These are phyloP conservation scores for Phasianus colchicus DNA, from an alignment of 2,113 vertebrate species.

Conservation along the genomic window DNA sequence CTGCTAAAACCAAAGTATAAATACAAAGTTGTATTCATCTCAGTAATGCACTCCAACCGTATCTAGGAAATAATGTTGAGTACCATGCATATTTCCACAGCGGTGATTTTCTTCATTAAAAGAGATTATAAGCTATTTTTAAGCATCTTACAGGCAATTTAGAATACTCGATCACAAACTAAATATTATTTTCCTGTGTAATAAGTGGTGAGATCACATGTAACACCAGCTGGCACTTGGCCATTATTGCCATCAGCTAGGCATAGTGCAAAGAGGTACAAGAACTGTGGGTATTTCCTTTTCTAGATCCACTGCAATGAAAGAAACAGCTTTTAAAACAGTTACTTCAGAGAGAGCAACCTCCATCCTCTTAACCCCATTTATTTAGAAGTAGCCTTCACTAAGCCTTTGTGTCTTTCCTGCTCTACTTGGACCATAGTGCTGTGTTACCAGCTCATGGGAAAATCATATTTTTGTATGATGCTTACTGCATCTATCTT, in stretches of 20 bases:
- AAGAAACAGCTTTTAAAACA: conserved; percentile 39
- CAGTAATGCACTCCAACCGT: background rate
- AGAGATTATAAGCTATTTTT: background rate
- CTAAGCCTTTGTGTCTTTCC: conserved; percentile 34
- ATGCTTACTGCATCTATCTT: background rate
- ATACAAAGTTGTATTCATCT: background rate
- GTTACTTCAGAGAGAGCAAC: conserved; percentile 25
- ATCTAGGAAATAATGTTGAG: background rate
- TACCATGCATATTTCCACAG: background rate
- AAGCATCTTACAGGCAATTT: background rate
- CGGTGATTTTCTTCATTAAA: background rate
- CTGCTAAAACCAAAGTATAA: background rate
- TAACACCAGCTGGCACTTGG: background rate
- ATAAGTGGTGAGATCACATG: background rate
- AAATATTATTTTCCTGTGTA: background rate
- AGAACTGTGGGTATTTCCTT: background rate
- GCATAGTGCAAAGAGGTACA: background rate
- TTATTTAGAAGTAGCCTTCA: conserved; percentile 48
- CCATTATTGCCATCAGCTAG: background rate
- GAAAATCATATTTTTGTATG: background rate
- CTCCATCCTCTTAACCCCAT: conserved; percentile 58
- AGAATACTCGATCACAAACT: background rate
- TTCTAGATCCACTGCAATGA: background rate
- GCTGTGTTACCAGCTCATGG: background rate
- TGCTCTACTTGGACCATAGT: background rate